Base-by-base conservation (phyloP, 1,140 invertebrate genomes). In the Dendrolimus kikuchii region DNA sequence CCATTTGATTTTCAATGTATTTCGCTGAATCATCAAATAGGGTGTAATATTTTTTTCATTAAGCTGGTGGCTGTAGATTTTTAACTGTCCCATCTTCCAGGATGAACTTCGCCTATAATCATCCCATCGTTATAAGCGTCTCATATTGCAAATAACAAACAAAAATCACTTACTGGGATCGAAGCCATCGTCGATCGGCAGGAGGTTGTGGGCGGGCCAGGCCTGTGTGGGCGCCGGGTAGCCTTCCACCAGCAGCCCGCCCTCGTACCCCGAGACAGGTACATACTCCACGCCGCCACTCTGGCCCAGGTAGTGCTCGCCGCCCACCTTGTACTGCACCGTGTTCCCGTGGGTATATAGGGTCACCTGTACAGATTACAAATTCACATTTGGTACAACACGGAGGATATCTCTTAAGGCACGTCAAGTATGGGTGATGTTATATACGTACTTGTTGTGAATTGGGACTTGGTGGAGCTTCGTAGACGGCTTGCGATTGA, bases 381-480 rank as follows among this genome's bases (percentile, higher is more conserved):
- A 8, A n/a, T 23, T 23, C 23, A 23, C 23, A 3, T 23, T 23
- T 23, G 23, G 23, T 42, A 42, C 41, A 42, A n/a, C n/a, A n/a
- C n/a, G n/a, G 41, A 42, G 6, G n/a, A 42, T 42, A 42, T 7
- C 3, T n/a, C 41, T 42, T 7, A 42, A n/a, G 6, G 41, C 41
- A n/a, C 41, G 41, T 42, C 2, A 23, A 23, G 23, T 23, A 23
- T 23, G 23, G 23, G 23, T 23, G 7, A 7, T 10, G 7, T 36
- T 9, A 8, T 8, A 8, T 46, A 56, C 49, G 63, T 60, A 86
- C 85, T 64, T 88, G 86, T 51, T 87, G 84, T 3, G 88, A 85
- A 23, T 80, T 81, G 0, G 90, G 90, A 5, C 90, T 91, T 9
- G 89, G 87, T 5, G 90, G 82, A 0, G 77, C 84, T 50, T 90